Base-by-base conservation (phyloP, 23 tunicate species). In the Diplosoma virens region DNA sequence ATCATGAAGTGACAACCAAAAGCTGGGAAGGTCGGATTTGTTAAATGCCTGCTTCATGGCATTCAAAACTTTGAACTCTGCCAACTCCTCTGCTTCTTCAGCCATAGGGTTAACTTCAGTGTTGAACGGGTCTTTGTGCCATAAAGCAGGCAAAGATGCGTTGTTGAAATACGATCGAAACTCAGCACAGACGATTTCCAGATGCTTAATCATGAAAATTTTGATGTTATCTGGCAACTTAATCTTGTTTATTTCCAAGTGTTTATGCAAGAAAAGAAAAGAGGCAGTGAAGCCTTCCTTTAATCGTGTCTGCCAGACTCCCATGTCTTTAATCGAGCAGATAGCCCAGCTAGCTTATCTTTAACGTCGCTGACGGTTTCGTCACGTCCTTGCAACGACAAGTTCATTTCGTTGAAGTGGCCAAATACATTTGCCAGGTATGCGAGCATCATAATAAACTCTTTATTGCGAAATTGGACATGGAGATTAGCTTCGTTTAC, bases 281-380 rank as follows among this genome's bases (percentile, higher is more conserved):
- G 66, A n/a, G 66, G 66, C 24, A 58, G 25, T 45, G 16, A 16
- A 45, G 14, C 52, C 52, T 45, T 11, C 52, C 65, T 66, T 66
- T 47, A 27, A 11, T 66, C 72, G 41, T 66, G 41, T 20, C 58
- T 36, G 66, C 79, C 79, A 73, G 27, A 73, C 79, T 22, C 18
- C 33, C 65, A 73, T 73, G n/a, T n/a, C n/a, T n/a, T n/a, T n/a
- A n/a, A n/a, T 73, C 79, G 79, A 25, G 66, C 66, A 73, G 34
- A 73, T 50, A 73, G 34, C 25, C 79, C 79, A 52, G 61, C 79
- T 16, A 52, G 61, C 65, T 73, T 73, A 30, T 73, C 79, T 52
- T 73, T 37, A 52, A 73, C 79, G 67, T 73, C 79, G 36, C 79
- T 47, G 64, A 73, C 79, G 14, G 79, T 48, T 14, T 48, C 65